Conservation (phyloP, 1,140 invertebrate species). For the Latrodectus geometricus region DNA sequence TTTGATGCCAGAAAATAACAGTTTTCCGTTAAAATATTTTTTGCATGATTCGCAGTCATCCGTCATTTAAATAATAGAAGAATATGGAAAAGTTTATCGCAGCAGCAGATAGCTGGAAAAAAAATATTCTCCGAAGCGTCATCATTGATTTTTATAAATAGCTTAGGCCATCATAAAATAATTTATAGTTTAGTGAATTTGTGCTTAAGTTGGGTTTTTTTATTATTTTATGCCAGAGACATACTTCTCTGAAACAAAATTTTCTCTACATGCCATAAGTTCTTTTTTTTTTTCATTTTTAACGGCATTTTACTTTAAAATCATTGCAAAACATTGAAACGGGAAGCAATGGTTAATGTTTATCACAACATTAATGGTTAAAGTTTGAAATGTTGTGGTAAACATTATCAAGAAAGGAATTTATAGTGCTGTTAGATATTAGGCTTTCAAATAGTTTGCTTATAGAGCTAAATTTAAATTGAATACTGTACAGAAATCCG, state of each 20-base stretch:
- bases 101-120: background rate
- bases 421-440: too few species aligned
- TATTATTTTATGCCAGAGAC: background rate
- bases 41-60: conserved; percentile 15
- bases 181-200: conserved; percentile 34
- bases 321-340: too few species aligned
- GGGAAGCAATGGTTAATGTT: too few species aligned
- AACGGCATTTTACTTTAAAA: too few species aligned
- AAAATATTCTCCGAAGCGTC: background rate
- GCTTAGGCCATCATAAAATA: conserved; percentile 35
- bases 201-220: background rate
- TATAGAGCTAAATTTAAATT: too few species aligned
- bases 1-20: background rate
- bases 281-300: too few species aligned
- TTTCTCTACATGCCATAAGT: background rate
- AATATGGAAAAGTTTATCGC: background rate
- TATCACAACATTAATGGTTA: too few species aligned
- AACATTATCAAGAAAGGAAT: too few species aligned
- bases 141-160: conserved; percentile 62
- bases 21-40: conserved; percentile 9
- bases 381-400: too few species aligned
- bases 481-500: too few species aligned
- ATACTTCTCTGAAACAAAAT: background rate
- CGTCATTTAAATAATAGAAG: conserved; percentile 55
- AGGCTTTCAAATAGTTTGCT: too few species aligned